phyloP scores from a whole-genome alignment of 1,140 invertebrate genomes.

The Heliothis virescens region DNA sequence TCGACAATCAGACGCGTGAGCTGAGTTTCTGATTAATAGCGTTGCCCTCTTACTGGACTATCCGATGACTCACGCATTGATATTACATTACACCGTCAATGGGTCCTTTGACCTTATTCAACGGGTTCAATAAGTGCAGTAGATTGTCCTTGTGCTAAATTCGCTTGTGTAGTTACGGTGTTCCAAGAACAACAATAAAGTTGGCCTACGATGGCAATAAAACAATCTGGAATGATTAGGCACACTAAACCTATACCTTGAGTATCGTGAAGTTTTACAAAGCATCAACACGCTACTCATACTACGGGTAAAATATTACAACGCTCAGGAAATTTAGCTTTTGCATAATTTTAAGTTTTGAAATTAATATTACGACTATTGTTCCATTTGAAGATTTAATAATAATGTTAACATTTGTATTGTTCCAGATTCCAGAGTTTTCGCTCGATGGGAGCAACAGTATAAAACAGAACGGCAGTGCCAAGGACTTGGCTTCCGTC shows the following conservation, averaged over 20 bases:
- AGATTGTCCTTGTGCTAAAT: slow-evolving; percentile 81
- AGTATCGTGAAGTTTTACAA: slow-evolving; percentile 5
- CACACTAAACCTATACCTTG: slow-evolving; percentile 34
- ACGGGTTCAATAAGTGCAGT: slow-evolving; percentile 74
- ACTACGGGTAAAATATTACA: not conserved
- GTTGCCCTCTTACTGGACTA: slow-evolving; percentile 64
- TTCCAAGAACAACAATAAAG: slow-evolving; percentile 79
- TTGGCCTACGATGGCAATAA: slow-evolving; percentile 52
- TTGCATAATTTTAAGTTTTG: too few species aligned
- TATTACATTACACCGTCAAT: slow-evolving; percentile 73
- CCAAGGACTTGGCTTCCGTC: slow-evolving; percentile 82
- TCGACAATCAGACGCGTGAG: slow-evolving; percentile 69
- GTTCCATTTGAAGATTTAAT: not conserved
- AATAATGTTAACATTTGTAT: slow-evolving; percentile 35
- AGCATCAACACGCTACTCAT: not conserved
- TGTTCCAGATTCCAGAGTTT: slow-evolving; percentile 81
- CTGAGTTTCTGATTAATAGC: slow-evolving; percentile 71
- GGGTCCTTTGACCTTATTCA: slow-evolving; percentile 82
- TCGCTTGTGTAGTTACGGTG: slow-evolving; percentile 61
- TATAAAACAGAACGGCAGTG: slow-evolving; percentile 82
- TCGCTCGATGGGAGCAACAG: slow-evolving; percentile 79
- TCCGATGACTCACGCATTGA: slow-evolving; percentile 77
- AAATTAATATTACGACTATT: not conserved
- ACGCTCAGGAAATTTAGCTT: too few species aligned
- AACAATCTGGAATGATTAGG: slow-evolving; percentile 47